Evolutionary conservation across 2,113 vertebrate species (phyloP).

Genomic region (Bambusicola thoracicus): DNA sequence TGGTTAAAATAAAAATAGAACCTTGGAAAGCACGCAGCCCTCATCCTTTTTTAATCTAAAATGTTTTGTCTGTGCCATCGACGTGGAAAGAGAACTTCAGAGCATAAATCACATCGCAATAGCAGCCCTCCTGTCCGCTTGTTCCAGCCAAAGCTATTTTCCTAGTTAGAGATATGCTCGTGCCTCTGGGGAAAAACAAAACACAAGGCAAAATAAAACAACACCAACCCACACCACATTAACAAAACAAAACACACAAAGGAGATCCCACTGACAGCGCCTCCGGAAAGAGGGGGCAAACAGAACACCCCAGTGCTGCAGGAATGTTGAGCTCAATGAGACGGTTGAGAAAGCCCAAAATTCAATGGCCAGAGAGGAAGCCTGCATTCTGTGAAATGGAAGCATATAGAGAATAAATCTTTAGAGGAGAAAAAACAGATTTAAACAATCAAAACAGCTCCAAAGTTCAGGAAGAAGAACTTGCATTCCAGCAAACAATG

Average conservation of each 20-base stretch:
- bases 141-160: neutral
- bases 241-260: neutral
- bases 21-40: neutral
- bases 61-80: neutral
- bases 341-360: neutral
- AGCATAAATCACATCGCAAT: neutral
- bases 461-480: neutral
- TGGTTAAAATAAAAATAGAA: slow-evolving; percentile 3
- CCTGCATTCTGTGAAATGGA: neutral
- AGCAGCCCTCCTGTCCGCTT: neutral
- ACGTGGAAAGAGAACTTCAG: neutral
- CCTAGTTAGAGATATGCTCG: neutral
- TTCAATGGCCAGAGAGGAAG: neutral
- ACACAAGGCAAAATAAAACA: neutral
- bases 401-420: neutral
- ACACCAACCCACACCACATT: neutral
- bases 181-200: neutral
- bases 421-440: neutral
- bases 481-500: neutral
- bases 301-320: neutral
- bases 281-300: neutral
- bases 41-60: neutral
- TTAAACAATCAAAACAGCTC: neutral
- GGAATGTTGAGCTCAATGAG: neutral
- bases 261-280: neutral